Percentiles rank a stretch among this genome's conserved stretches.
Evolutionary conservation across 2,888 invertebrate genomes (phyloP).

Genomic region (Limenitis camilla): DNA sequence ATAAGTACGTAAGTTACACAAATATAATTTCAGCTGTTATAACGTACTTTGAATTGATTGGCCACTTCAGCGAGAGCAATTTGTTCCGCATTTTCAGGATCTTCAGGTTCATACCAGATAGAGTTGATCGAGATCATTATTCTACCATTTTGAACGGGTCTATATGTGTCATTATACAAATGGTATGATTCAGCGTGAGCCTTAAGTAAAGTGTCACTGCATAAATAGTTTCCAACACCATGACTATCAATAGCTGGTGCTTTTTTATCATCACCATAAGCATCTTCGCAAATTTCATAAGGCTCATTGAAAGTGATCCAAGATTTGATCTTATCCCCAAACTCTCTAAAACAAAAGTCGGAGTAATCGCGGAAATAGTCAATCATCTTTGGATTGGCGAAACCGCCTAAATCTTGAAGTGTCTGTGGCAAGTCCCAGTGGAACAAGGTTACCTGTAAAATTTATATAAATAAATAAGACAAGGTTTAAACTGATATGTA

Average conservation of each 20-base stretch:
- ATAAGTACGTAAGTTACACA: not conserved
- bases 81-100: conserved; percentile 55
- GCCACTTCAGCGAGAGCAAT: conserved; percentile 64
- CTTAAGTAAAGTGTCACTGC: conserved; percentile 77
- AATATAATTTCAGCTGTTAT: too few species aligned
- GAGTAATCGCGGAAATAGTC: conserved; percentile 75
- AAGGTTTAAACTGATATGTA: not conserved
- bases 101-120: conserved; percentile 69
- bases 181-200: conserved; percentile 80
- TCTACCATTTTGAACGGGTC: conserved; percentile 68
- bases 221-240: conserved; percentile 77
- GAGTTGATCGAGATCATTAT: conserved; percentile 72
- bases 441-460: conserved; percentile 77
- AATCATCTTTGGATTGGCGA: conserved; percentile 69
- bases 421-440: conserved; percentile 80
- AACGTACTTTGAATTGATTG: conserved; percentile 71
- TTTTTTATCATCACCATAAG: conserved; percentile 68
- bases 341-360: conserved; percentile 68
- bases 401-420: conserved; percentile 73
- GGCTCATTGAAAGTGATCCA: conserved; percentile 85
- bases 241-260: conserved; percentile 72
- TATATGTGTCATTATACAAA: conserved; percentile 77
- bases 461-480: too few species aligned
- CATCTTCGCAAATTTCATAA: conserved; percentile 67
- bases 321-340: conserved; percentile 74